These are phyloP conservation scores for Rhombomys opimus DNA, from an alignment of 2,113 vertebrate genomes.

Conservation along the genomic window DNA sequence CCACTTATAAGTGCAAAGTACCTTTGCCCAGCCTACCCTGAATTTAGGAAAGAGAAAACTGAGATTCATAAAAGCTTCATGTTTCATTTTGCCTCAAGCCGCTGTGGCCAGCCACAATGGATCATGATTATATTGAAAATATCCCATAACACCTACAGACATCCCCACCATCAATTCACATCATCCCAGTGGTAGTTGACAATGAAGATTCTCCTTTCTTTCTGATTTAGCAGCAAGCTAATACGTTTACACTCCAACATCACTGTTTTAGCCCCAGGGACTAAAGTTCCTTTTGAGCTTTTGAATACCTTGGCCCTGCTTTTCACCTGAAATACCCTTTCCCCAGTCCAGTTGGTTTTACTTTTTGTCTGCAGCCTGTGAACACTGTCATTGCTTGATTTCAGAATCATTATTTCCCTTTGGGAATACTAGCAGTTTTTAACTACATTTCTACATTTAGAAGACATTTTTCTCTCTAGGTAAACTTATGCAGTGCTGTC, in stretches of 20 bases:
- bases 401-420: neutral
- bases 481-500: neutral
- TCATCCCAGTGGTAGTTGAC: neutral
- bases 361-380: neutral
- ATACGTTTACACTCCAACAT: neutral
- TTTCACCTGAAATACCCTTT: neutral
- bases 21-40: neutral
- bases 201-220: neutral
- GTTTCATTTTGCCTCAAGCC: neutral
- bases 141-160: neutral
- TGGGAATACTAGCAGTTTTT: neutral
- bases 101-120: rapidly evolving
- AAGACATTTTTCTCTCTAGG: neutral
- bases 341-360: neutral
- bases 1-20: neutral
- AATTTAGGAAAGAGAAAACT: slow-evolving; percentile 15
- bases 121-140: neutral
- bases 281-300: neutral
- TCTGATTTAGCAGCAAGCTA: neutral
- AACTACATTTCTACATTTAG: neutral
- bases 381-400: neutral
- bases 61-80: neutral
- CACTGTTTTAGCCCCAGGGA: neutral
- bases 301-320: neutral
- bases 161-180: neutral